Base-by-base conservation (phyloP, 2,113 vertebrate genomes). In the Xiphophorus couchianus region DNA sequence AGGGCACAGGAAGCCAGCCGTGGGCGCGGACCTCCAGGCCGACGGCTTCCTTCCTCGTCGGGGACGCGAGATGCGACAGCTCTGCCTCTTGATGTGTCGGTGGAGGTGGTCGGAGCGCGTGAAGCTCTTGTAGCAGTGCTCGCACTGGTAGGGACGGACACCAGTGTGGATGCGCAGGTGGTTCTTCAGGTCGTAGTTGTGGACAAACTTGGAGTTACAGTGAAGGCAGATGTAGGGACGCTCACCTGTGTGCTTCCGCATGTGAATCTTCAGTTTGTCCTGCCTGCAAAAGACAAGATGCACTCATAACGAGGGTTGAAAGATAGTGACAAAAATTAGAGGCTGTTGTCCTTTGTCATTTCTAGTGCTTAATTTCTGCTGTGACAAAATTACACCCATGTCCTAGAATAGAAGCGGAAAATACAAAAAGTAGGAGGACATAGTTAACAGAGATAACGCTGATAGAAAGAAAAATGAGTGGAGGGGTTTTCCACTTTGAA, bases 131-230 rank as follows among this genome's bases (percentile, higher is more conserved):
- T 98, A 99, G 96, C 98, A 99, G 93, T 98, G 97, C 93, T 98
- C 96, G 3, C 98, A 99, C 93, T 99, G 97, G 93, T 99, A 99
- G 14, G 98, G 98, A 37, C 98, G 95, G 77, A 99, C 94, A 3
- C 98, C 98, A 0, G 97, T 99, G 91, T 99, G 98, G 93, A 99
- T 99, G 71, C 98, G 96, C 94, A 98, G 95, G 94, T 99, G 98
- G 93, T 99, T 99, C 93, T 99, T 99, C 86, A 99, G 96, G 95
- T 99, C 98, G 14, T 99, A 99, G 94, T 99, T 99, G 94, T 99
- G 98, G 85, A 99, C 97, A 2, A 99, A 99, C 82, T 98, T 97
- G 89, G 98, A 96, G 33, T 97, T 98, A 96, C 98, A 99, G 93
- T 98, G 97, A 86, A 98, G 96, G 92, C 98, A 99, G 85, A 98